These are phyloP conservation scores for Phaonia tiefii DNA, from an alignment of 2,888 invertebrate species.

Conservation along the genomic window DNA sequence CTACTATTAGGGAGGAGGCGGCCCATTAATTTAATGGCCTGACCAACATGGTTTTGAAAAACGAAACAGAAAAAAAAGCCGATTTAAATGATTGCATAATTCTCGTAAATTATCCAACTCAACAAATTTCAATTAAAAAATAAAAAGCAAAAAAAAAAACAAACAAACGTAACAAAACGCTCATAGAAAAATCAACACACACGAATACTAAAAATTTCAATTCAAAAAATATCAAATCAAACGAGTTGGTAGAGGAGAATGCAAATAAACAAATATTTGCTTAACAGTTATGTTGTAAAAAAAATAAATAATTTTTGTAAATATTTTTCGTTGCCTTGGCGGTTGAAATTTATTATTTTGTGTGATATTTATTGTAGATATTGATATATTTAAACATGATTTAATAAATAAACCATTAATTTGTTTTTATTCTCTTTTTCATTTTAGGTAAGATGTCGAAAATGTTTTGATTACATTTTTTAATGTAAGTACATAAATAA, in stretches of 20 bases:
- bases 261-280: constrained; percentile 9
- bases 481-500: too few species aligned
- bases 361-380: background rate
- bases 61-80: constrained; percentile 13
- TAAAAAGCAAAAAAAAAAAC: constrained; percentile 7
- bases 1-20: background rate
- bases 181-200: too few species aligned
- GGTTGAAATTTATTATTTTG: background rate
- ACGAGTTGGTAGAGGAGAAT: constrained; percentile 18
- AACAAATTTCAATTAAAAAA: constrained; percentile 54
- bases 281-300: background rate
- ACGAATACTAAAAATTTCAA: too few species aligned
- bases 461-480: too few species aligned
- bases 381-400: background rate
- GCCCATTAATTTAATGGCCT: constrained; percentile 33
- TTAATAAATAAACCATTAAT: too few species aligned
- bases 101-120: constrained; percentile 56
- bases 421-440: background rate
- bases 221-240: too few species aligned
- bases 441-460: constrained; percentile 27
- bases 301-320: background rate
- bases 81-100: constrained; percentile 58
- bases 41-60: constrained; percentile 15
- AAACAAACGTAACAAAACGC: background rate
- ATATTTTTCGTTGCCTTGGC: background rate